Conservation (phyloP, 64 coral and sea anemone species). For the Cladopsammia gracilis region DNA sequence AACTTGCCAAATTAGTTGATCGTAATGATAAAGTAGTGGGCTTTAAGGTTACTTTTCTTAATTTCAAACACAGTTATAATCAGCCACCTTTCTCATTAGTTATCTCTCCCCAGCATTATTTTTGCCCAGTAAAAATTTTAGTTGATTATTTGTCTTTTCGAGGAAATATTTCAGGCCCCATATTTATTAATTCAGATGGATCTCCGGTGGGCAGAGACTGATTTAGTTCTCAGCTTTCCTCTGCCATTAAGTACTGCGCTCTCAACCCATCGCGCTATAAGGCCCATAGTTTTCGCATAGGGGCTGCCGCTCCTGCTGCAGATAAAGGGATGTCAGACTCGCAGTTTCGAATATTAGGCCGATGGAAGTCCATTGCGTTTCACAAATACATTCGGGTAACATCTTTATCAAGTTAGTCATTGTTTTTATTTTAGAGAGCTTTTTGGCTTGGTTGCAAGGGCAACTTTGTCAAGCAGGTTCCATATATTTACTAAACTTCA, state of each 20-base stretch:
- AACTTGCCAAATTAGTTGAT: no score
- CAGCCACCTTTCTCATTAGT: no score
- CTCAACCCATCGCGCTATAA: constrained; percentile 23
- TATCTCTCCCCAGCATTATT: no score
- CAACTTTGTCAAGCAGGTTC: no score
- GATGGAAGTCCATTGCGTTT: constrained; percentile 44
- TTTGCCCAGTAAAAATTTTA: constrained; percentile 18
- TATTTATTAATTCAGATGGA: not conserved
- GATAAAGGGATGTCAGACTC: constrained; percentile 30
- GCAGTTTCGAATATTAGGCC: constrained; percentile 20
- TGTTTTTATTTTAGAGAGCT: no score
- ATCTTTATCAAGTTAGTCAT: no score
- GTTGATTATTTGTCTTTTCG: constrained; percentile 36
- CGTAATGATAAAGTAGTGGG: no score
- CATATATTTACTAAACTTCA: no score
- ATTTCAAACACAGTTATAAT: not conserved
- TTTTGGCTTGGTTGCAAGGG: no score
- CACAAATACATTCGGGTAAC: constrained; percentile 32
- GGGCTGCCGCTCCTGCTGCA: constrained; percentile 41
- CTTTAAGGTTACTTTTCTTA: not conserved
- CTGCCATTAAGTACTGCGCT: not conserved
- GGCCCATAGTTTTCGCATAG: constrained; percentile 51
- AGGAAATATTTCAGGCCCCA: not conserved
- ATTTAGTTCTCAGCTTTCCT: not conserved
- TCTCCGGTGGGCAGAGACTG: not conserved